Evolutionary conservation across 2,113 vertebrate species (phyloP).

Genomic region (Anoura caudifer): DNA sequence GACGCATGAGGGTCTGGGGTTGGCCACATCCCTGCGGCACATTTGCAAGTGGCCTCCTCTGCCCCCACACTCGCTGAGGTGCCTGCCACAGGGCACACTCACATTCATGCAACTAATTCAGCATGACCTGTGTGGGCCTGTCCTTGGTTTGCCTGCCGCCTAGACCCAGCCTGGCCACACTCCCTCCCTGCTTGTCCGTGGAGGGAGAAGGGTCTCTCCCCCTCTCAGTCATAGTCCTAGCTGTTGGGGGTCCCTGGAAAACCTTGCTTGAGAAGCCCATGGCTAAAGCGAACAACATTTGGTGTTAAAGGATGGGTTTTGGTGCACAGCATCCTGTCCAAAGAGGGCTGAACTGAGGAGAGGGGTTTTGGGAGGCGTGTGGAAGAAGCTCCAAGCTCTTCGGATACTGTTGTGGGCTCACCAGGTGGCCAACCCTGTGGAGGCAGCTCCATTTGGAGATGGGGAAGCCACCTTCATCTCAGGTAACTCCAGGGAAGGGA

Average conservation of each 20-base stretch:
- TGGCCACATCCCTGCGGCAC: no score
- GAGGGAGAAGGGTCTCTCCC: no score
- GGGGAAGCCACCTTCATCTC: neutral
- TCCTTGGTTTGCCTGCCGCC: neutral
- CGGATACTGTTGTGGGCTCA: neutral
- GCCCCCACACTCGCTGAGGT: rapidly evolving
- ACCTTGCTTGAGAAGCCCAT: neutral
- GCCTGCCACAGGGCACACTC: no score
- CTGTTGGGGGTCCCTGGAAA: neutral
- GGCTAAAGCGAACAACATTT: neutral
- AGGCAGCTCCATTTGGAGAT: neutral
- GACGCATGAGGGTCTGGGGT: rapidly evolving
- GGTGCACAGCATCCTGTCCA: neutral
- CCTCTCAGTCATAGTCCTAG: no score
- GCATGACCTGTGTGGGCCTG: neutral
- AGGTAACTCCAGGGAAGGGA: neutral
- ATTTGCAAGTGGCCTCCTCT: neutral
- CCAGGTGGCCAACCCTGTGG: rapidly evolving
- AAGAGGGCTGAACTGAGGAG: neutral
- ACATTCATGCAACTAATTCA: rapidly evolving
- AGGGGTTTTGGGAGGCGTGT: neutral
- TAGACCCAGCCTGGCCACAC: neutral
- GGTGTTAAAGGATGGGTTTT: neutral
- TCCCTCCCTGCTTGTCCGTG: no score
- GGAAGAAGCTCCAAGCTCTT: neutral